Conservation (phyloP, 2,888 invertebrate genomes). For the Chalcis sispes region DNA sequence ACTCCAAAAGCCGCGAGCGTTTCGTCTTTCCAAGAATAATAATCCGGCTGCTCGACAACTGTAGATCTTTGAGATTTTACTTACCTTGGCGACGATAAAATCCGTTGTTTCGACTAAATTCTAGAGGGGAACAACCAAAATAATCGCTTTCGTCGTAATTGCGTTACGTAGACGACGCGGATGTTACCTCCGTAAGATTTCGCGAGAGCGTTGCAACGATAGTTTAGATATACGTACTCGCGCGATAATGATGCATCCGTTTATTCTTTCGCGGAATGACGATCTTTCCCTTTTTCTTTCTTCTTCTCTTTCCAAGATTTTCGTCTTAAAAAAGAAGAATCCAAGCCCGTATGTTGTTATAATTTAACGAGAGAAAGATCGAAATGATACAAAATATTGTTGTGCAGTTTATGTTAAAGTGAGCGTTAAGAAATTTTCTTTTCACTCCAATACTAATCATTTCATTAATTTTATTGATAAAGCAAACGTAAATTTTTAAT, state of each 20-base stretch:
- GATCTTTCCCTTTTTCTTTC: constrained; percentile 10
- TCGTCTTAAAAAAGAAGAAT: not conserved
- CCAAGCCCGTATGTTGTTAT: not conserved
- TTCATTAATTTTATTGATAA: too few relatives aligned
- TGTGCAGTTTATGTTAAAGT: too few relatives aligned
- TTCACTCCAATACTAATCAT: too few relatives aligned
- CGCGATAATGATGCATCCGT: constrained; percentile 38
- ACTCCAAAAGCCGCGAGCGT: too few relatives aligned
- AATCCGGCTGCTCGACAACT: constrained; percentile 35
- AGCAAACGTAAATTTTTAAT: too few relatives aligned
- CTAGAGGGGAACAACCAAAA: constrained; percentile 33
- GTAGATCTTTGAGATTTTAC: constrained; percentile 45
- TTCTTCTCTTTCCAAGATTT: not conserved
- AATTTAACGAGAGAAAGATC: too few relatives aligned
- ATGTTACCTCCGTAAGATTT: not conserved
- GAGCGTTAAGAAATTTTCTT: too few relatives aligned
- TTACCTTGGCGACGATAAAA: not conserved
- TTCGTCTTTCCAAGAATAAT: too few relatives aligned
- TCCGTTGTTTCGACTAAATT: too few relatives aligned
- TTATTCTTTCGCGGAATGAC: constrained; percentile 40
- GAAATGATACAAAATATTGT: too few relatives aligned
- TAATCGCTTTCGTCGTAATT: constrained; percentile 25
- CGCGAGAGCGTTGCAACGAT: not conserved
- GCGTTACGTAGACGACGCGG: constrained; percentile 9
- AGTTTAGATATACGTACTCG: not conserved